Base-by-base conservation (phyloP, 2,797 vertebrate genomes). In the Antrozous pallidus region DNA sequence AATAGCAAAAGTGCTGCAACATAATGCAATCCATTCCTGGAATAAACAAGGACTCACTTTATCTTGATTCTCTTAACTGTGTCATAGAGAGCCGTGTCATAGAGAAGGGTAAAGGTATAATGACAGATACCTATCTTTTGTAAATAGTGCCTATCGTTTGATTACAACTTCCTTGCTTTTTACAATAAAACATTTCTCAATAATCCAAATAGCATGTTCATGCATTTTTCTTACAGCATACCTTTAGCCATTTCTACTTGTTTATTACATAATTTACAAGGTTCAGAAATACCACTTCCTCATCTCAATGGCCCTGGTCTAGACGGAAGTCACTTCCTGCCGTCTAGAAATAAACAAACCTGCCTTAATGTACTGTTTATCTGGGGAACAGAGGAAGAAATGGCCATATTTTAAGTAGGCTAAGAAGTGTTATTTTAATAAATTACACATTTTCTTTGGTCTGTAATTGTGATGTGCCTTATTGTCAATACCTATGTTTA, bases 391-490 rank as follows among this genome's bases (percentile, higher is more conserved):
- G 51, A 81, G 20, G 36, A 84, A 9, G 83, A 79, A 93, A 78
- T 69, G 31, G n/a, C 20, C 16, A 9, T 61, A 73, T 73, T 56
- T 54, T 79, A 70, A 6, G 14, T 5, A n/a, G 58, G 33, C 73
- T 73, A 58, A 69, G 47, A 74, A 87, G 77, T 63, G 42, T 95
- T 84, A 58, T 73, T 85, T 91, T 70, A 74, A 93, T 58, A 92
- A 93, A 70, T 56, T 56, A 87, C n/a, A 87, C n/a, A 51, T 85
- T 91, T 83, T 70, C 88, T 54, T 40, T 73, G 74, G 28, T 73
- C 61, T 58, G 42, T 77, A 56, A 86, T 49, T 82, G 49, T 42
- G 81, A 75, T 49, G 51, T 28, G 58, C 40, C 84, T 87, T 51
- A 7, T 56, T 38, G 8, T 63, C 40, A 22, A 63, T 10, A 26